These are phyloP conservation scores for Porites australiensis DNA, from an alignment of 64 coral and sea anemone species.

Conservation along the genomic window DNA sequence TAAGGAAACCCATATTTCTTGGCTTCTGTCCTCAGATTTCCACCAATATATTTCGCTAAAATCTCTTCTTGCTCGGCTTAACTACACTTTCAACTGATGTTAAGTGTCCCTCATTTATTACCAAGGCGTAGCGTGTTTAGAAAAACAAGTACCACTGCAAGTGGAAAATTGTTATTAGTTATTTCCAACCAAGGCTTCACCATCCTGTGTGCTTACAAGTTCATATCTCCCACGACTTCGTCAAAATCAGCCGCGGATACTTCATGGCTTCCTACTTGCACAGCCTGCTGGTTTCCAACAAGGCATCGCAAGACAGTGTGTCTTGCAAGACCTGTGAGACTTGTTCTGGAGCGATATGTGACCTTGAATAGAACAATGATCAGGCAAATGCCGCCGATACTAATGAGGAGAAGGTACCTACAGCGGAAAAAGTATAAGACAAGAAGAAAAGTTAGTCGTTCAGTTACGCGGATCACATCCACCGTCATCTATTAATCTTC, in stretches of 20 bases:
- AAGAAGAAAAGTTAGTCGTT: not conserved
- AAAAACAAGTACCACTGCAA: too few species aligned
- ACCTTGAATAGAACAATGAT: conserved; percentile 54
- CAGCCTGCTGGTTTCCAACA: conserved; percentile 15
- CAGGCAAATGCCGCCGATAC: conserved; percentile 18
- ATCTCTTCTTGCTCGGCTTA: too few species aligned
- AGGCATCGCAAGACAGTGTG: conserved; percentile 39
- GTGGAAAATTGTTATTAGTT: not conserved
- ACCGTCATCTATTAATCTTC: too few species aligned
- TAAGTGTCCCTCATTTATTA: too few species aligned
- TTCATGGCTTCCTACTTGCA: not conserved
- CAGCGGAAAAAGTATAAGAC: not conserved
- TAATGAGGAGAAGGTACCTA: conserved; percentile 61
- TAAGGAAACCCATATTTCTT: too few species aligned
- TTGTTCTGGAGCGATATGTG: conserved; percentile 47
- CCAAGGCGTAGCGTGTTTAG: too few species aligned
- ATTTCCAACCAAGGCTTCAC: not conserved
- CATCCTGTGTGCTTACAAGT: too few species aligned
- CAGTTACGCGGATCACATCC: too few species aligned
- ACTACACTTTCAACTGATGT: too few species aligned
- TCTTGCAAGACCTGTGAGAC: conserved; percentile 34
- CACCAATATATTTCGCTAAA: too few species aligned
- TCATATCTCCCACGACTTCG: not conserved
- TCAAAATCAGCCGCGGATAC: not conserved
- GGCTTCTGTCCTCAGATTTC: too few species aligned